Evolutionary conservation across 1,140 invertebrate genomes (phyloP), one percentile per base, ranked within the genome.

Genomic region (Solenopsis invicta): DNA sequence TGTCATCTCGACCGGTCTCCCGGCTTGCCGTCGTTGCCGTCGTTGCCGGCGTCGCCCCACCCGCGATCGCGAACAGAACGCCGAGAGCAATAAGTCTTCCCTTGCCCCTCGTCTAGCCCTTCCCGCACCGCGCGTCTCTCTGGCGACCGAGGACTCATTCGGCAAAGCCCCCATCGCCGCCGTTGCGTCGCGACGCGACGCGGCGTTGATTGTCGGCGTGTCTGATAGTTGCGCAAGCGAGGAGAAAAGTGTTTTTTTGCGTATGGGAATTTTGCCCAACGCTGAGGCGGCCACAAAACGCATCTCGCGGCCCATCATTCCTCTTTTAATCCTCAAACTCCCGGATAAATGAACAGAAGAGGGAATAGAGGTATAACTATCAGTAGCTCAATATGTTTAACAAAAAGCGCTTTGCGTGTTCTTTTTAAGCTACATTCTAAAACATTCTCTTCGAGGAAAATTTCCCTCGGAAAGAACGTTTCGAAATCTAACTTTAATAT

Each of bases 1-100:
- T 75, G 76, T 88, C 86, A 34, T 52, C 59, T 85, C 74, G 48
- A 41, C 62, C n/a, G 56, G 80, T 81, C 34, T 48, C 88, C 75
- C 88, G 80, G 72, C 87, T 87, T 76, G 37, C 24, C 37, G 75
- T n/a, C n/a, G n/a, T n/a, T n/a, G n/a, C n/a, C n/a, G n/a, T n/a
- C n/a, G n/a, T n/a, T n/a, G n/a, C 71, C 76, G 76, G 24, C 77
- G 71, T 34, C 87, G 89, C 89, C 89, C 89, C 89, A 90, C 89
- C 89, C 89, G 75, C 69, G 29, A 2, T 29, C 29, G 29, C 29
- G 29, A 29, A 29, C 2, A 29, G 29, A 29, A 29, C 29, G 18
- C 29, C 69, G 24, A 89, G 37, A 29, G 2, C 85, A 88, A 77
- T 87, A 69, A 13, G 54, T 59, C 52, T 37, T 2, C 13, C 29